phyloP scores from a whole-genome alignment of 2,113 vertebrate species.

The Nothocercus julius region DNA sequence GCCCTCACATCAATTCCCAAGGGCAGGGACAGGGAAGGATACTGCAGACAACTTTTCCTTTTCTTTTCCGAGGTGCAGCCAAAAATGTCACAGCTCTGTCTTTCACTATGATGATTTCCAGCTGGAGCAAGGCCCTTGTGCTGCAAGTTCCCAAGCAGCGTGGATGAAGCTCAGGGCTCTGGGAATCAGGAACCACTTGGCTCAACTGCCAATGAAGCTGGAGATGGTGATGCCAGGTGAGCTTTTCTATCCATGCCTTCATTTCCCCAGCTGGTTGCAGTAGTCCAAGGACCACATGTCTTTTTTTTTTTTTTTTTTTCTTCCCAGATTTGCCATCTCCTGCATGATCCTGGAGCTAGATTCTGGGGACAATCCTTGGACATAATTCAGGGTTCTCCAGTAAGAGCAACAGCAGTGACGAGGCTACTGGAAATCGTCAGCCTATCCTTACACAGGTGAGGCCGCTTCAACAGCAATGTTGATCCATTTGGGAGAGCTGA shows the following conservation, averaged over 20 bases:
- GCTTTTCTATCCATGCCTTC: not conserved
- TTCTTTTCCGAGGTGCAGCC: not conserved
- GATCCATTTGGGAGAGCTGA: not conserved
- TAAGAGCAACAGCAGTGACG: not conserved
- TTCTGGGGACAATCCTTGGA: not conserved
- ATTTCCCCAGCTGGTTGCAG: not conserved
- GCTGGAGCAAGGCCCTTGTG: not conserved
- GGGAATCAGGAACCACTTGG: not conserved
- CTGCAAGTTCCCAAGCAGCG: not conserved
- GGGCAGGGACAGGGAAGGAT: not conserved
- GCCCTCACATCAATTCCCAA: not conserved
- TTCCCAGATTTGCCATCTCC: not conserved
- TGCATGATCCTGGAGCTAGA: not conserved
- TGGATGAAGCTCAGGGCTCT: not conserved
- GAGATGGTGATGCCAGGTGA: not conserved
- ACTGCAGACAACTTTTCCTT: not conserved
- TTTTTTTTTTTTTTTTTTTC: not conserved
- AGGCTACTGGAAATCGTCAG: not conserved
- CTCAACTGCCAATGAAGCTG: not conserved
- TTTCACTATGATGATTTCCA: constrained; percentile 8
- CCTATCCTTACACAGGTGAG: not conserved
- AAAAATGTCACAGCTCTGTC: not conserved
- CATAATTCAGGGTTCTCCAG: accelerated
- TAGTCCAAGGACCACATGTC: not conserved
- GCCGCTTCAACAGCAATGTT: accelerated